A percentile compares a stretch with the other conserved stretches of the same genome.
Evolutionary conservation across 1,140 invertebrate species (phyloP).

Genomic region (Drepana arcuata): DNA sequence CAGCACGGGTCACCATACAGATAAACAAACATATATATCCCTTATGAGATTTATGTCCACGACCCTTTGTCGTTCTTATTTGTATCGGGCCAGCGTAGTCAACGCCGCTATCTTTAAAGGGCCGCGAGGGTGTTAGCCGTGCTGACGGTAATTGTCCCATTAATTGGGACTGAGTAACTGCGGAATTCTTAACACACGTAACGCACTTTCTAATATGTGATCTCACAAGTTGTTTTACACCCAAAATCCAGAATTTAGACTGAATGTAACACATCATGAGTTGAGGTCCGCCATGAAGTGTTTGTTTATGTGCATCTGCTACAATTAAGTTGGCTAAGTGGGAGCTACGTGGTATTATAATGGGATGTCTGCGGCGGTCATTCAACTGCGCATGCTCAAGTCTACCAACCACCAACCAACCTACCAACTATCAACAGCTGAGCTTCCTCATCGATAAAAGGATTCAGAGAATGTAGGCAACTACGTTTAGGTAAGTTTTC

Average conservation of each 20-base stretch:
- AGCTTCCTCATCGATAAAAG: background rate
- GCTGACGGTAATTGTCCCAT: constrained; percentile 3
- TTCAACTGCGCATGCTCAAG: background rate
- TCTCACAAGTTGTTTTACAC: background rate
- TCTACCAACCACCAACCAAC: background rate
- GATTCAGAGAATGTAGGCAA: background rate
- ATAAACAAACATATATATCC: constrained; percentile 3
- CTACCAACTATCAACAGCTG: too few species aligned
- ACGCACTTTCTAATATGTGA: background rate
- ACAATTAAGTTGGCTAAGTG: constrained; percentile 1
- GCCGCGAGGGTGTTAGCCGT: background rate
- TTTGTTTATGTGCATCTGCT: constrained; percentile 2
- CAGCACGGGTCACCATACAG: constrained; percentile 3
- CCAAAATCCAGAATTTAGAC: background rate
- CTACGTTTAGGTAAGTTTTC: too few species aligned
- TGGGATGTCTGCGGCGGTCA: background rate
- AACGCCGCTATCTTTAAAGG: background rate
- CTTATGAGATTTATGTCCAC: background rate
- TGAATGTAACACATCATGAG: constrained; percentile 2
- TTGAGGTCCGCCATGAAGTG: constrained; percentile 3
- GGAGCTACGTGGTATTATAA: background rate
- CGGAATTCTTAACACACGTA: background rate
- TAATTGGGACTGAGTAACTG: background rate
- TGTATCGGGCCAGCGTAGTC: constrained; percentile 2
- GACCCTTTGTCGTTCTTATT: background rate